Percentiles rank a stretch among this genome's conserved stretches.
phyloP scores from a whole-genome alignment of 92 coral and sea anemone species.

The Galaxea fascicularis region DNA sequence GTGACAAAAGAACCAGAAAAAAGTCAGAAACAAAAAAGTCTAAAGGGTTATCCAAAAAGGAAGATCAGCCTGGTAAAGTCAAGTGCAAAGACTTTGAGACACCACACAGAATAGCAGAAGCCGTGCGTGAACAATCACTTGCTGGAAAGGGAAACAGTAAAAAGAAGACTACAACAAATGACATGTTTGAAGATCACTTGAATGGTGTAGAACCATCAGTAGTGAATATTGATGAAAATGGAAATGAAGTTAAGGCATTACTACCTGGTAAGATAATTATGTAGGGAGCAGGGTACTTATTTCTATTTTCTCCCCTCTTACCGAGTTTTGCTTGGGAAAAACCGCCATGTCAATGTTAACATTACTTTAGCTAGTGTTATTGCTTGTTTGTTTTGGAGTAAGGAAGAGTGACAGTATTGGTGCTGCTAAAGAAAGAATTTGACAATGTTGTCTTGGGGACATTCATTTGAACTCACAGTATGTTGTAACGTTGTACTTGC shows the following conservation, averaged over 20 bases:
- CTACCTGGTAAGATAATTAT: slow-evolving; percentile 39
- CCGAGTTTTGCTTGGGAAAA: too few species aligned
- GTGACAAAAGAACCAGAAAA: slow-evolving; percentile 36
- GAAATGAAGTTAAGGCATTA: slow-evolving; percentile 2
- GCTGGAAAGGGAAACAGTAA: slow-evolving; percentile 8
- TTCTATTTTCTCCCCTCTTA: too few species aligned
- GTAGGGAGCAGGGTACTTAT: too few species aligned
- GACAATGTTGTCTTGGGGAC: too few species aligned
- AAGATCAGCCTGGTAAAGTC: slow-evolving; percentile 48
- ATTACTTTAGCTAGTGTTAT: too few species aligned
- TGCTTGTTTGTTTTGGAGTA: too few species aligned
- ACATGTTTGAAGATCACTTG: not conserved
- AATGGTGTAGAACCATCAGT: not conserved
- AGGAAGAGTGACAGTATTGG: too few species aligned
- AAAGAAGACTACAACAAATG: not conserved
- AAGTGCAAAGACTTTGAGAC: slow-evolving; percentile 46
- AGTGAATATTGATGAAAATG: slow-evolving; percentile 27
- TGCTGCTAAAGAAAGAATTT: too few species aligned
- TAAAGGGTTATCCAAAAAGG: slow-evolving; percentile 55
- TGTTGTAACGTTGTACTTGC: too few species aligned
- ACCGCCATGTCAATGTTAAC: too few species aligned
- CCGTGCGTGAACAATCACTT: slow-evolving; percentile 50
- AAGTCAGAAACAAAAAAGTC: slow-evolving; percentile 47
- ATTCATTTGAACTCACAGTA: too few species aligned
- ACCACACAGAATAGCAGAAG: slow-evolving; percentile 55